A percentile compares a stretch with the other conserved stretches of the same genome.
Evolutionary conservation across 35 echinoderm and acorn worm species (phyloP).

Genomic region (Acanthaster planci): DNA sequence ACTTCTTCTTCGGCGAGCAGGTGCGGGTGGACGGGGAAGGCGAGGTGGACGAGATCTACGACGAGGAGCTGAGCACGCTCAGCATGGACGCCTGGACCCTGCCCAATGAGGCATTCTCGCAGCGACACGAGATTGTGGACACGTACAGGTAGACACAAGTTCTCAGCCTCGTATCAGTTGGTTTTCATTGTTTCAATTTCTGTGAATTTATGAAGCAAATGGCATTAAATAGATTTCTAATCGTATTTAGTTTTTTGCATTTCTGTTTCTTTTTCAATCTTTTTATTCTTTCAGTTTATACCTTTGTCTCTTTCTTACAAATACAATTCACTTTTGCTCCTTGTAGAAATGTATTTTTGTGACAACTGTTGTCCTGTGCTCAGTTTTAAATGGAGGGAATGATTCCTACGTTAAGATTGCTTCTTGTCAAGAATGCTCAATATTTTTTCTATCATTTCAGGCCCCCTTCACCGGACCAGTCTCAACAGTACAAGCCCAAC

Average conservation of each 20-base stretch:
- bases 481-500: constrained; percentile 47
- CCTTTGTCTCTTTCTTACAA: too few species aligned
- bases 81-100: constrained; percentile 47
- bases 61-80: constrained; percentile 40
- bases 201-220: not conserved
- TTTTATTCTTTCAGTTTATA: too few species aligned
- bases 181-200: not conserved
- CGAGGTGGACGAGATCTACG: constrained; percentile 50
- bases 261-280: too few species aligned
- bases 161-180: not conserved
- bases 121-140: constrained; percentile 83
- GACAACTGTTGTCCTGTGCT: too few species aligned
- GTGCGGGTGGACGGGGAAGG: constrained; percentile 71
- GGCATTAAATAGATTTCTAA: not conserved
- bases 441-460: too few species aligned
- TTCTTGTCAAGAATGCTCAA: too few species aligned
- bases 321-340: too few species aligned
- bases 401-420: too few species aligned
- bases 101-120: constrained; percentile 77
- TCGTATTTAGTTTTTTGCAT: too few species aligned
- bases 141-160: constrained; percentile 37
- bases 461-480: constrained; percentile 61
- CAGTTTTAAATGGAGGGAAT: too few species aligned
- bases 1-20: constrained; percentile 52
- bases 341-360: too few species aligned